Evolutionary conservation across 2,797 vertebrate species (phyloP).

Genomic region (Enteromius trimaculatus): DNA sequence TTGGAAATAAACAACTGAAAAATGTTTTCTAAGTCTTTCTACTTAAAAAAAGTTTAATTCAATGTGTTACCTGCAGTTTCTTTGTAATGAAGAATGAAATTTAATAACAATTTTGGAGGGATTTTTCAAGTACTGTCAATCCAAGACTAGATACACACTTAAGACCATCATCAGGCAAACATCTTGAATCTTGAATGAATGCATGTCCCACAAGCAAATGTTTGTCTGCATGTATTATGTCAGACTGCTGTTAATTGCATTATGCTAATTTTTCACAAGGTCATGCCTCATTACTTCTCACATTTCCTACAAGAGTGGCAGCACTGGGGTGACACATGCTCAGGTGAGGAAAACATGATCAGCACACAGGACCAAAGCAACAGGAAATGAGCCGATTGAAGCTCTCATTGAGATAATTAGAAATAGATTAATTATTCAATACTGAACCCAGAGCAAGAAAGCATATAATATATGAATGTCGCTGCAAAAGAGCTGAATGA

Average conservation of each 20-base stretch:
- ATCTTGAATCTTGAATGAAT: not conserved
- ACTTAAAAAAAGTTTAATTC: too few relatives aligned
- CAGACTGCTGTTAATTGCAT: conserved; percentile 26
- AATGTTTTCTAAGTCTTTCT: too few relatives aligned
- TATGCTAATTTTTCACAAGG: conserved; percentile 25
- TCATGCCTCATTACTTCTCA: conserved; percentile 2
- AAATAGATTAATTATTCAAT: conserved; percentile 33
- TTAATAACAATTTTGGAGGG: not conserved
- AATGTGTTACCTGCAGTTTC: not conserved
- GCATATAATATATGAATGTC: not conserved
- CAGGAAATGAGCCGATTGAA: conserved; percentile 17
- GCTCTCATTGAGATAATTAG: conserved; percentile 21
- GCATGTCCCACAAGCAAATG: not conserved
- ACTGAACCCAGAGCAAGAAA: conserved; percentile 16
- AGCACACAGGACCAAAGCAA: conserved; percentile 15
- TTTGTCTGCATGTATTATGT: conserved; percentile 9
- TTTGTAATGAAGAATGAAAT: not conserved
- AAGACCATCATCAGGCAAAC: not conserved
- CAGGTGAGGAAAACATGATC: conserved; percentile 6
- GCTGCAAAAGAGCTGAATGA: not conserved
- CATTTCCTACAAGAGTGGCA: not conserved
- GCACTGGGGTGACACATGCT: not conserved
- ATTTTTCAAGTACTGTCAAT: not conserved
- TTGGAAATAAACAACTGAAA: too few relatives aligned
- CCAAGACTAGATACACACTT: not conserved